Evolutionary conservation across 2,888 invertebrate genomes (phyloP).

Genomic region (Agapetus fuscipes): DNA sequence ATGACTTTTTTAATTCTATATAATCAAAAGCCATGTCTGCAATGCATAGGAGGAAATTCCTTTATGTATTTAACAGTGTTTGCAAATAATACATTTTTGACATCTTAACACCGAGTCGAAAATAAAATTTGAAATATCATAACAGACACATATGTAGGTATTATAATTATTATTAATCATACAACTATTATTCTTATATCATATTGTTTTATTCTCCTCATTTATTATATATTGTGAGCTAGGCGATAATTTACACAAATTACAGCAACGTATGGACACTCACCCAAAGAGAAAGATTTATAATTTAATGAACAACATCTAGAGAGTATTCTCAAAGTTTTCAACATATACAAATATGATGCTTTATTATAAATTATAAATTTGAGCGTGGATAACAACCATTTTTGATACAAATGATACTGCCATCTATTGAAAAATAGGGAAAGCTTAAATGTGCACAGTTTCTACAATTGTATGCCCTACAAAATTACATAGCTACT

Average conservation of each 20-base stretch:
- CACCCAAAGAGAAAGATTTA: conserved; percentile 19
- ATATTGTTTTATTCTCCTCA: neutral
- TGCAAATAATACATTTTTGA: neutral
- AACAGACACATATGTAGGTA: conserved; percentile 15
- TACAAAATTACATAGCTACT: no score
- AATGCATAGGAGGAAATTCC: no score
- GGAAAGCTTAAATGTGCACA: no score
- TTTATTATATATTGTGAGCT: neutral
- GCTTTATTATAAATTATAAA: no score
- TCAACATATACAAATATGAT: no score
- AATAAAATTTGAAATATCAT: conserved; percentile 20
- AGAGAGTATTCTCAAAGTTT: conserved; percentile 17
- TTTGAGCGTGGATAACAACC: no score
- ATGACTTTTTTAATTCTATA: no score
- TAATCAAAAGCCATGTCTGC: no score
- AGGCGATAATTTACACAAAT: conserved; percentile 16
- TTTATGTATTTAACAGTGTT: conserved; percentile 1
- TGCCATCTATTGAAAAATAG: no score
- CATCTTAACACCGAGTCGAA: conserved; percentile 14
- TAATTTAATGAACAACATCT: conserved; percentile 19
- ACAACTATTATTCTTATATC: neutral
- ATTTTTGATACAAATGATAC: no score
- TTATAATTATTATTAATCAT: conserved; percentile 7
- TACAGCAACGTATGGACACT: conserved; percentile 18
- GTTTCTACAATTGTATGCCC: no score